Base-by-base conservation (phyloP, 2,888 invertebrate species). In the Camponotus fellah region DNA sequence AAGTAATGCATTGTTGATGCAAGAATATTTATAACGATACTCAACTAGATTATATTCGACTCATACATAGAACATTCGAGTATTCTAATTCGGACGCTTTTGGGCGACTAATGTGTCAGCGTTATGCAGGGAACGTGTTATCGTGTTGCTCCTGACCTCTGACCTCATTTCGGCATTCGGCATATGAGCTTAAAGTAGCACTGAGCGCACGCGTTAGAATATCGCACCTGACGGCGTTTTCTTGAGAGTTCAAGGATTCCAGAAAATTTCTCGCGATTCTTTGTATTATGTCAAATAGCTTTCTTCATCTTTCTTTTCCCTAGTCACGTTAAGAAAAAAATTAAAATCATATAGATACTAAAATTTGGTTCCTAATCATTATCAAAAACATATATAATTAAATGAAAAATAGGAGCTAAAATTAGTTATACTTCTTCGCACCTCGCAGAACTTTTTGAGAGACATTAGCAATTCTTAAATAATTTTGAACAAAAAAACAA, bases 141-240 rank as follows among this genome's bases (percentile, higher is more conserved):
- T 64, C 64, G 40, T 26, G 46, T 62, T 65, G 53, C 21, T 34
- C 62, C 32, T 82, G 82, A 82, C 56, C 81, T 81, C 64, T 77
- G 82, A 77, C 82, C 82, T 65, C 76, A 21, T 82, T 82, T 76
- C 64, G 65, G 56, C 1, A n/a, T 82, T 76, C 64, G 65, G 56
- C 1, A n/a, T 5, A 37, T 26, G 21, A 34, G 68, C 37, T 76
- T 76, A 76, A 76, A 76, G 68, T 53, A 21, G 66, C 21, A 66
- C 40, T 17, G n/a, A 8, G 26, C 75, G 43, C 26, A 62, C 32
- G 12, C 66, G 37, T 76, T n/a, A 26, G 49, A 53, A 53, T 32
- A 40, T 26, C 17, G 17, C 37, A 9, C 17, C 26, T 9, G 14
- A 34, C 9, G 34, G 34, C 37, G 10, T 34, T 75, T 49, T 14